These are phyloP conservation scores for Leptoclinus maculatus DNA, from an alignment of 2,797 vertebrate genomes.

Conservation along the genomic window DNA sequence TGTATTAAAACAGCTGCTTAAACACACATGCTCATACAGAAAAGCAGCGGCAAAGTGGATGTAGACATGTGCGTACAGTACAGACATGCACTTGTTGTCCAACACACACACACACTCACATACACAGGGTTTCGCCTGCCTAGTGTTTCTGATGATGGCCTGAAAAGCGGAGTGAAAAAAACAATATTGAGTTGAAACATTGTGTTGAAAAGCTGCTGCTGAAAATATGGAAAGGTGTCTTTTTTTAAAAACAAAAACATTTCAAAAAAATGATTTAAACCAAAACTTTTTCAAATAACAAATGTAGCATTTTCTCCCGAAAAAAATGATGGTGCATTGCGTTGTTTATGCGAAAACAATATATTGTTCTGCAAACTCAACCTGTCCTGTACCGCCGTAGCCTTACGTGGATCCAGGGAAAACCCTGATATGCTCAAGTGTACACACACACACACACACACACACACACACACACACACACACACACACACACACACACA, in stretches of 20 bases:
- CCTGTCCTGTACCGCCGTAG: neutral
- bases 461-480: neutral
- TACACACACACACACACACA: constrained; percentile 26
- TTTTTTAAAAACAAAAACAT: neutral
- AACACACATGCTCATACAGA: constrained; percentile 23
- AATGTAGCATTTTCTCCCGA: neutral
- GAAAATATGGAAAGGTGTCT: neutral
- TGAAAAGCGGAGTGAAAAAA: neutral
- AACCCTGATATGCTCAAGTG: constrained; percentile 44
- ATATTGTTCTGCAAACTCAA: constrained; percentile 33
- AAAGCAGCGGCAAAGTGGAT: constrained; percentile 3
- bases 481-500: constrained; percentile 34
- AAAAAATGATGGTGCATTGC: neutral
- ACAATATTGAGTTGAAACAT: neutral
- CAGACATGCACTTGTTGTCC: neutral
- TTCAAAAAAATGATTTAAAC: neutral
- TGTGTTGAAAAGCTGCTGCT: neutral
- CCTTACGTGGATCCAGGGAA: constrained; percentile 27
- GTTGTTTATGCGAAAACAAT: constrained; percentile 20
- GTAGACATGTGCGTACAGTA: neutral
- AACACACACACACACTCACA: neutral
- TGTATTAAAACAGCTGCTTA: constrained; percentile 73
- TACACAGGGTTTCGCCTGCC: no score
- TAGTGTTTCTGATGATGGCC: no score
- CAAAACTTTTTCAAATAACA: neutral